Evolutionary conservation across 2,888 invertebrate genomes (phyloP).

Genomic region (Sesamia inferens): DNA sequence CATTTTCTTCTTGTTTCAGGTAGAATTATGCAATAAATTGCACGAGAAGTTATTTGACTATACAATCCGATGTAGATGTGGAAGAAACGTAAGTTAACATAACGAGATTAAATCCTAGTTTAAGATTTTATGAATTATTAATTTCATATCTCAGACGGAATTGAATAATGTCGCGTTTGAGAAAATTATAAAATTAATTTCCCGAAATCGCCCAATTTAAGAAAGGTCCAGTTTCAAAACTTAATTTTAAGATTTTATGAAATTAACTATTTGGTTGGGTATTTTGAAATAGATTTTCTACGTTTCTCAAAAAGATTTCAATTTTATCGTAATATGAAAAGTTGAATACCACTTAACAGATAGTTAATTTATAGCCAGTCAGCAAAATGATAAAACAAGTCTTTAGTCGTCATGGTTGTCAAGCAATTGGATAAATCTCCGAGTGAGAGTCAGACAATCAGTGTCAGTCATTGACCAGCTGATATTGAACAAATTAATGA

Average conservation of each 20-base stretch:
- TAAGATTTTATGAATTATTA: conserved; percentile 67
- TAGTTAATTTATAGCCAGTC: conserved; percentile 30
- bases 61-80: conserved; percentile 76
- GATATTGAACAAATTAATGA: conserved; percentile 58
- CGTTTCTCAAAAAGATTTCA: not conserved
- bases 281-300: not conserved
- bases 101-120: conserved; percentile 75
- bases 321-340: not conserved
- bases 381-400: conserved; percentile 61
- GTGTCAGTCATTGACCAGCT: conserved; percentile 58
- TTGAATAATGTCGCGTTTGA: conserved; percentile 60
- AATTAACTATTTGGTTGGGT: conserved; percentile 35
- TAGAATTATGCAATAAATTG: conserved; percentile 90
- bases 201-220: conserved; percentile 53
- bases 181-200: conserved; percentile 58
- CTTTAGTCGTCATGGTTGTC: conserved; percentile 56
- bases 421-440: conserved; percentile 50
- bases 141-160: conserved; percentile 57
- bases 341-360: conserved; percentile 28
- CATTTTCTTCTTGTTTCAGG: conserved; percentile 89
- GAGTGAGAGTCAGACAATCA: conserved; percentile 56
- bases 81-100: conserved; percentile 85
- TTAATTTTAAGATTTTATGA: conserved; percentile 38
- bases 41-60: conserved; percentile 85
- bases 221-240: conserved; percentile 26